Evolutionary conservation across 1,140 invertebrate genomes (phyloP), one percentile per base, ranked within the genome.

Genomic region (Diuraphis noxia): DNA sequence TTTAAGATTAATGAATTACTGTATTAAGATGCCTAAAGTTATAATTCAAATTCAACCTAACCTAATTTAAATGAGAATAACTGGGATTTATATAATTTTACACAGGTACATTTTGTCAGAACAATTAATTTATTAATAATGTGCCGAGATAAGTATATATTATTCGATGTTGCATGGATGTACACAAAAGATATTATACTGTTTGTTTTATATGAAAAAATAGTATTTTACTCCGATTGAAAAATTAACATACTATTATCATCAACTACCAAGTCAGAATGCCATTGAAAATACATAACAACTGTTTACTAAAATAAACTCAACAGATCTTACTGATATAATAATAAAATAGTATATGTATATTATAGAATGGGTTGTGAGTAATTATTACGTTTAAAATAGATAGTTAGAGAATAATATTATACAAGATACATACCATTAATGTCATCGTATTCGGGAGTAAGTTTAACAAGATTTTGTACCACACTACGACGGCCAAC

Each of bases 401-500:
- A 77, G 13, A 36, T 36, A 34, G 34, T 23, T 79, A 36, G 21
- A 79, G 1, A 77, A 77, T 77, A 36, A 77, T 77, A 77, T 36
- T 77, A 77, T 77, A 36, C 0, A 21, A 36, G 63, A 17, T 8
- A 30, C 89, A 82, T 91, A 91, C 89, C 89, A 46, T 91, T 82
- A n/a, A n/a, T n/a, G n/a, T n/a, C n/a, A 17, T 52, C 34, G 34
- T n/a, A 46, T 40, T 91, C 89, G 25, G 89, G 89, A 46, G 89
- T 82, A 25, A 91, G 43, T 40, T 91, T 91, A 17, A 81, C 88
- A 19, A 82, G 43, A 81, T 82, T 91, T 38, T 30, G 43, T 9
- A 91, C 77, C 1, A 91, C 89, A 81, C 89, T 91, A 7, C 89
- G 89, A 52, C 89, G 89, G 2, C 89, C 89, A 4, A 81, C 43